Evolutionary conservation across 2,113 vertebrate species (phyloP).

Genomic region (Caracal caracal): DNA sequence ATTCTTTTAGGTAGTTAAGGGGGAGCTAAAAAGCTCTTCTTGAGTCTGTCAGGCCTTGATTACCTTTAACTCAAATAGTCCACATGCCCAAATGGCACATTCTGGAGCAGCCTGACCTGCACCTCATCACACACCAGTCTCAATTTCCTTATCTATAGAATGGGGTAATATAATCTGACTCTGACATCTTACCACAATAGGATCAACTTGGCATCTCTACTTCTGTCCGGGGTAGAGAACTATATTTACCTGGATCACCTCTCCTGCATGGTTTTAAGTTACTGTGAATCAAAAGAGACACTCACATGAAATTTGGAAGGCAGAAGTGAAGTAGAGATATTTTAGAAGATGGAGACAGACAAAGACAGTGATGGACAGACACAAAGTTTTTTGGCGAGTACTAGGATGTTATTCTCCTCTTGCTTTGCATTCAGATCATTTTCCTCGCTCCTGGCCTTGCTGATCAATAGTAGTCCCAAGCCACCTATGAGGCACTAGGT

Average conservation of each 20-base stretch:
- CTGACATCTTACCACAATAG: not conserved
- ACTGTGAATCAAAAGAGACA: not conserved
- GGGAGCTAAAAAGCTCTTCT: not conserved
- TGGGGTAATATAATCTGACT: not conserved
- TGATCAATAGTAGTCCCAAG: not conserved
- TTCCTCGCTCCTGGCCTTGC: not conserved
- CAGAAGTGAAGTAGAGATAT: not conserved
- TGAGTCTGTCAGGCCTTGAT: not conserved
- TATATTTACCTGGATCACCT: not conserved
- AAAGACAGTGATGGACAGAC: not conserved
- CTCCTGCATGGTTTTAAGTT: not conserved
- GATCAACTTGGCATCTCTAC: not conserved
- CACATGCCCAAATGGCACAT: not conserved
- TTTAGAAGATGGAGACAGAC: not conserved
- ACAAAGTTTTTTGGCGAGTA: not conserved
- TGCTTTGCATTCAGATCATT: not conserved
- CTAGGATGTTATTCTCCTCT: not conserved
- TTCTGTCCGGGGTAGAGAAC: not conserved
- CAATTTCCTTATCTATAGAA: not conserved
- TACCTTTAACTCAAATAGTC: not conserved
- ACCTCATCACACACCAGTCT: not conserved
- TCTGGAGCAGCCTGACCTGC: not conserved
- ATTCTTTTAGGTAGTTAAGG: not conserved
- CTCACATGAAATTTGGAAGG: not conserved
- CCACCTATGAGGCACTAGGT: not conserved